Base-by-base conservation (phyloP, 2,797 vertebrate genomes). In the Coregonus ussuriensis region DNA sequence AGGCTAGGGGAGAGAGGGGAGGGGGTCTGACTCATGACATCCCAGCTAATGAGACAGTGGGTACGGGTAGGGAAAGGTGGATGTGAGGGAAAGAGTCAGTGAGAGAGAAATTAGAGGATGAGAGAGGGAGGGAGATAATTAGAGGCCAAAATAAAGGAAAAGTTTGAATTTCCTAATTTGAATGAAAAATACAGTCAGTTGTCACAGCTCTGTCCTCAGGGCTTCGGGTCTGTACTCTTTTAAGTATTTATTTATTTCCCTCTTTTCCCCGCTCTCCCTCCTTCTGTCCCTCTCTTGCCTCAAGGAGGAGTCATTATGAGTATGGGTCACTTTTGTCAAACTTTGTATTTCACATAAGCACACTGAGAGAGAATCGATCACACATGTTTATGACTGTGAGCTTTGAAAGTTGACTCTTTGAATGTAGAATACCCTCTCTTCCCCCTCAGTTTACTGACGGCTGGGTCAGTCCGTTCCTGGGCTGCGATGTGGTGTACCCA, bases 401-500 rank as follows among this genome's bases (percentile, higher is more conserved):
- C 66, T 41, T 81, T 77, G 74, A 65, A 83, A 67, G 63, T 80
- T 72, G 68, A 33, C 18, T 81, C 84, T 21, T 83, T 83, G 54
- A 53, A 74, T 51, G 2, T 73, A 37, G 16, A 37, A 35, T 59
- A 37, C 29, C 51, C 25, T 77, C 41, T 2, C 4, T 63, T 54
- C 18, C 18, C 16, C 6, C 29, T 41, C 75, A 88, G 85, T 90
- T 91, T 88, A 89, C 87, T 88, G 41, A 9, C 11, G 41, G 41
- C 41, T 47, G 41, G 89, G 88, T 80, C 72, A 41, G 85, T 81
- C 82, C 18, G 37, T 83, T 88, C 78, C 9, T 47, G 41, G 31
- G 31, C 31, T 33, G 31, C 31, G 31, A 3, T 92, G 89, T 85
- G 89, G 90, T 91, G 84, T 82, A 52, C 78, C 84, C 53, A 86